phyloP scores from a whole-genome alignment of 2,888 invertebrate species.

The Athripsodes cinereus region DNA sequence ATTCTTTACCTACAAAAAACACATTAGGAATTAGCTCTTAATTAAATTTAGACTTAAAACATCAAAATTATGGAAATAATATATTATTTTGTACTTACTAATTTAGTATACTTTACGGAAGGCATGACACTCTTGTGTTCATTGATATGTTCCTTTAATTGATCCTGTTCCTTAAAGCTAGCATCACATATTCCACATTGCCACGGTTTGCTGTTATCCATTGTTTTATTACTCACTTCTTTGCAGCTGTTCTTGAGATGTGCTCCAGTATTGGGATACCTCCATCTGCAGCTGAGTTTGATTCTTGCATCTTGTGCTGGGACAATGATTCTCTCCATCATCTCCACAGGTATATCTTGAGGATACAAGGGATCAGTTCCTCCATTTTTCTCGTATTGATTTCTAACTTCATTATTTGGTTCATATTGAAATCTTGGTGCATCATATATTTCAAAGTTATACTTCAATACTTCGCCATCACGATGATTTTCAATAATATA shows the following conservation, averaged over 20 bases:
- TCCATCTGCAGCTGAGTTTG: conserved; percentile 21
- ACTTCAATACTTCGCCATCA: not conserved
- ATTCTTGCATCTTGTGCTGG: not conserved
- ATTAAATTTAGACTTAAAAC: not conserved
- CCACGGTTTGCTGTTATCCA: conserved; percentile 23
- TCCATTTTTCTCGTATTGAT: not conserved
- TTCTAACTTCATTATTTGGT: not conserved
- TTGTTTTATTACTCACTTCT: conserved; percentile 18
- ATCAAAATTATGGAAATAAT: not conserved
- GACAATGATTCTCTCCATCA: conserved; percentile 6
- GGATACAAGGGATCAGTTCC: not conserved
- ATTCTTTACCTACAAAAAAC: conserved; percentile 20
- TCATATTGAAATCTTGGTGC: not conserved
- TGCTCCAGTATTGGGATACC: conserved; percentile 18
- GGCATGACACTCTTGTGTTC: conserved; percentile 17
- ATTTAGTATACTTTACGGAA: conserved; percentile 24
- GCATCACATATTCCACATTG: conserved; percentile 26
- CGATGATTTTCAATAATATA: not conserved
- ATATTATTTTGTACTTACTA: conserved; percentile 14
- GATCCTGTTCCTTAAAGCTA: conserved; percentile 14
- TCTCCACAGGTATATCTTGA: conserved; percentile 1
- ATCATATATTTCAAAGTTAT: not conserved
- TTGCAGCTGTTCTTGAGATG: conserved; percentile 24
- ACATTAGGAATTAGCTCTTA: not conserved
- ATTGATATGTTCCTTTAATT: conserved; percentile 20